A percentile compares a stretch with the other conserved stretches of the same genome.
phyloP scores from a whole-genome alignment of 2,797 vertebrate genomes.

The Microctenopoma steveboyesi region DNA sequence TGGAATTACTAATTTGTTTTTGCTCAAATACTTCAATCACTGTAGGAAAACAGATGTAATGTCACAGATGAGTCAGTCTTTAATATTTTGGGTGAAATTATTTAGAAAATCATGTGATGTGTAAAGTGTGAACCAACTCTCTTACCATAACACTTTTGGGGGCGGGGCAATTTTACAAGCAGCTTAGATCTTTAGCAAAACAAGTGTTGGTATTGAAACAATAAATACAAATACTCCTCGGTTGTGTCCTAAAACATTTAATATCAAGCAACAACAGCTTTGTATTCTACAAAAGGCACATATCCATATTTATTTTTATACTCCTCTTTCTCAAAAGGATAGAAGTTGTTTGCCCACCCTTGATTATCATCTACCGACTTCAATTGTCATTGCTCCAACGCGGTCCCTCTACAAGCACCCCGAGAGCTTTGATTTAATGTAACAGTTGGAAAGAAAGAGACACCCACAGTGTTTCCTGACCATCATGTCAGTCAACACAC shows the following conservation, averaged over 20 bases:
- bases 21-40: too few relatives aligned
- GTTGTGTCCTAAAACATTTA: not conserved
- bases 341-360: conserved; percentile 4
- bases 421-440: not conserved
- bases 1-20: too few relatives aligned
- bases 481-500: conserved; percentile 68
- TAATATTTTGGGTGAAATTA: too few relatives aligned
- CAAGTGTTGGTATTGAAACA: not conserved
- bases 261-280: not conserved
- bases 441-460: conserved; percentile 3
- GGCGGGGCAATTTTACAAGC: not conserved
- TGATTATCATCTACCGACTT: conserved; percentile 26
- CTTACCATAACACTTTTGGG: too few relatives aligned
- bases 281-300: conserved; percentile 4
- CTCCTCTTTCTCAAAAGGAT: not conserved
- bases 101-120: too few relatives aligned
- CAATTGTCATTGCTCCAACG: conserved; percentile 19
- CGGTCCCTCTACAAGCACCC: conserved; percentile 12
- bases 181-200: not conserved
- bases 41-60: too few relatives aligned
- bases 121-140: too few relatives aligned
- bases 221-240: not conserved
- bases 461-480: conserved; percentile 43
- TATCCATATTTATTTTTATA: conserved; percentile 30
- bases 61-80: too few relatives aligned